Evolutionary conservation across 2,888 invertebrate species (phyloP).

Genomic region (Parapristionchus giblindavisi): DNA sequence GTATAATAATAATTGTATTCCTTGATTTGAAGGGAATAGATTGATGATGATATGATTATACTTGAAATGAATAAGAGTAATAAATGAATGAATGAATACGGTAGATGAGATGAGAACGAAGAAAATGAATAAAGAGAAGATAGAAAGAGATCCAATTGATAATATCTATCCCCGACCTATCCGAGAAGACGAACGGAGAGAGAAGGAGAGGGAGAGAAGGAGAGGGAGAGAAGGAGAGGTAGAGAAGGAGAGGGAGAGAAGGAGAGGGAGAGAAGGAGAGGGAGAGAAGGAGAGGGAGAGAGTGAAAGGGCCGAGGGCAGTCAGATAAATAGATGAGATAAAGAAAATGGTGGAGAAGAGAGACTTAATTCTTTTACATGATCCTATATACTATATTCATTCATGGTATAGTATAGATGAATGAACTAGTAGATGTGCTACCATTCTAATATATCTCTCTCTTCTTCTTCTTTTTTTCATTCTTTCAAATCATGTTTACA

Average conservation of each 20-base stretch:
- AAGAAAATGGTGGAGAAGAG: conserved; percentile 1
- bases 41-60: no score
- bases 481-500: no score
- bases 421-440: no score
- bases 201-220: conserved; percentile 34
- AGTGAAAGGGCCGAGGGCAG: conserved; percentile 18
- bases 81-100: neutral
- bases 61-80: conserved; percentile 9
- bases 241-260: conserved; percentile 16
- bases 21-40: no score
- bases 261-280: conserved; percentile 13
- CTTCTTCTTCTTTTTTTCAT: no score
- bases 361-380: no score
- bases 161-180: neutral
- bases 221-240: neutral
- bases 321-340: neutral
- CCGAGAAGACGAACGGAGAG: neutral
- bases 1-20: no score
- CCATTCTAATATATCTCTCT: no score
- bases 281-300: conserved; percentile 40
- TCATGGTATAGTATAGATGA: neutral
- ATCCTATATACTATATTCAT: no score
- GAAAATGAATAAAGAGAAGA: neutral
- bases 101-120: neutral
- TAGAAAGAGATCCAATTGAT: neutral